Evolutionary conservation across 2,797 vertebrate species (phyloP).

Genomic region (Hydrolagus colliei): DNA sequence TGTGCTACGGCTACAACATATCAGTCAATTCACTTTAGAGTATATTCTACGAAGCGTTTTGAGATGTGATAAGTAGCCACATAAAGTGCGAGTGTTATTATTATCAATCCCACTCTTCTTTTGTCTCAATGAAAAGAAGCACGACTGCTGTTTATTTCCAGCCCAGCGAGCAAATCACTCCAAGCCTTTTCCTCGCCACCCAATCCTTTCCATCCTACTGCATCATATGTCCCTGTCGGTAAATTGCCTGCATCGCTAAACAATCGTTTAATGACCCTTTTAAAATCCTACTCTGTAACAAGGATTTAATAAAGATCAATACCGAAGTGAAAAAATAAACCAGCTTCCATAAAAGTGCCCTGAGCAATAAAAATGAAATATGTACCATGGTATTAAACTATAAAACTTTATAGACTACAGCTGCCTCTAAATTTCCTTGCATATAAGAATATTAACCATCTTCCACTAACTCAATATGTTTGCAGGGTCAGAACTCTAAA

Average conservation of each 20-base stretch:
- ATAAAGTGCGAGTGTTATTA: too few relatives aligned
- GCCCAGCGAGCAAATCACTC: too few relatives aligned
- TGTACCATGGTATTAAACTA: conserved; percentile 34
- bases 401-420: conserved; percentile 38
- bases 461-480: conserved; percentile 39
- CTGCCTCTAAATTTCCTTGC: conserved; percentile 40
- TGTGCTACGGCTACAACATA: too few relatives aligned
- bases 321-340: conserved; percentile 19
- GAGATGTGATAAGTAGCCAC: too few relatives aligned
- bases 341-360: conserved; percentile 36
- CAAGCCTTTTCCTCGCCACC: too few relatives aligned
- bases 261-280: conserved; percentile 6
- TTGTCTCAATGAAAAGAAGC: too few relatives aligned
- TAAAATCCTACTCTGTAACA: conserved; percentile 17
- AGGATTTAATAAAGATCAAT: conserved; percentile 29
- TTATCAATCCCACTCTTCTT: too few relatives aligned
- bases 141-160: too few relatives aligned
- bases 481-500: conserved; percentile 28
- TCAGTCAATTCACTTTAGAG: too few relatives aligned
- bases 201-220: too few relatives aligned
- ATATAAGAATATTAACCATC: conserved; percentile 32
- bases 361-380: conserved; percentile 43
- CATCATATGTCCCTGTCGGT: neutral
- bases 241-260: neutral
- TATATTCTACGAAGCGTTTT: too few relatives aligned